Base-by-base conservation (phyloP, 2,888 invertebrate genomes). In the Sussaba pulchella region DNA sequence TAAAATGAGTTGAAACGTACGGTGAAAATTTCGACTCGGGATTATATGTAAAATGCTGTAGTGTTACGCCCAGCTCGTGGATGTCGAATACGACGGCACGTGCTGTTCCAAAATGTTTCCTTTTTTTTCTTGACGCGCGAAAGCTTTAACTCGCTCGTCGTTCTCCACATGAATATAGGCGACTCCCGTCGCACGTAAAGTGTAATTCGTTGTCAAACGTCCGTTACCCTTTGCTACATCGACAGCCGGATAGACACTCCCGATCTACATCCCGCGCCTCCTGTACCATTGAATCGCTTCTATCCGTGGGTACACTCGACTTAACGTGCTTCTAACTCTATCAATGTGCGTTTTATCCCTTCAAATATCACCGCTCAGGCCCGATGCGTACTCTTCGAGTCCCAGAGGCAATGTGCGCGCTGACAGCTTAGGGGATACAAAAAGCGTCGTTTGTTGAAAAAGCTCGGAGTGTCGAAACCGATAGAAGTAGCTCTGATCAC, bases 171-270 rank as follows among this genome's bases (percentile, higher is more conserved):
- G 88, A 86, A n/a, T n/a, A 86, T 89, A 85, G 85, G 73, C 61
- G 67, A 9, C 19, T 67, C 72, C 36, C 47, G 82, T 86, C 78
- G 80, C 70, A 84, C 83, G 86, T 85, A 89, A 89, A 89, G 89
- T 89, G 87, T 89, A 88, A 87, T 88, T 88, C 87, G 89, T 88
- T 89, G 90, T 88, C 85, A 87, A 87, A 89, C 87, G 89, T 89
- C 89, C 88, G 85, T 85, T 87, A 81, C 83, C 79, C 83, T 89
- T 85, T 78, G 72, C 70, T 43, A 83, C 87, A 89, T 89, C 87
- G 90, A 89, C 90, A 88, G 88, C 83, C 87, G 86, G 84, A 81
- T 81, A 77, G 79, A 61, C 63, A 77, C 80, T 73, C 61, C 76
- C 52, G 66, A 81, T 82, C 72, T 72, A 72, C 75, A 52, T n/a